These are phyloP conservation scores for Apotomis turbidana DNA, from an alignment of 2,888 invertebrate genomes.

Conservation along the genomic window DNA sequence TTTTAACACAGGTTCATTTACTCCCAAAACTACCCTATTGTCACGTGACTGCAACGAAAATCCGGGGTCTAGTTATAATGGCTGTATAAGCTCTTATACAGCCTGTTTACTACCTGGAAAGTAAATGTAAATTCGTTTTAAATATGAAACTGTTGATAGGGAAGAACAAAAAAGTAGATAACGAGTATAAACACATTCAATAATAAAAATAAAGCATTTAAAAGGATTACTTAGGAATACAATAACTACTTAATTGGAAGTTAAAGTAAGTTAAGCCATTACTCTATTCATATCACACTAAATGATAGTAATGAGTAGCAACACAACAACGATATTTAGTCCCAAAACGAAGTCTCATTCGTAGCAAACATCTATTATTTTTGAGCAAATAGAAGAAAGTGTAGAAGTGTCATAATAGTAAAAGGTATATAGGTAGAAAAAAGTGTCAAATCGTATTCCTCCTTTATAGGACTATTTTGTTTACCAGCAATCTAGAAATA, in stretches of 20 bases:
- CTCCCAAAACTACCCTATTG: too few relatives aligned
- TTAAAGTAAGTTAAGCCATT: conserved; percentile 2
- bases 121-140: too few relatives aligned
- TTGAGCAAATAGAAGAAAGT: neutral
- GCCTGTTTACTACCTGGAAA: too few relatives aligned
- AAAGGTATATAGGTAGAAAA: too few relatives aligned
- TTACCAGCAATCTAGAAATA: too few relatives aligned
- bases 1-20: too few relatives aligned
- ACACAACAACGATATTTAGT: neutral
- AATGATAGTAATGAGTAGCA: neutral
- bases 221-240: neutral
- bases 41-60: too few relatives aligned
- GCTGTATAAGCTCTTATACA: too few relatives aligned
- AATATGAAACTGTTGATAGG: too few relatives aligned
- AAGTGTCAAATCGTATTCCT: too few relatives aligned
- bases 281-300: neutral
- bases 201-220: conserved; percentile 8
- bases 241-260: neutral
- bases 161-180: neutral
- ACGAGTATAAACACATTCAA: neutral
- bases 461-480: too few relatives aligned
- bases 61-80: too few relatives aligned
- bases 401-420: neutral
- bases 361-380: neutral
- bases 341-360: neutral